Evolutionary conservation across 2,113 vertebrate genomes (phyloP).

Genomic region (Gnathonemus echidnorhynchus): DNA sequence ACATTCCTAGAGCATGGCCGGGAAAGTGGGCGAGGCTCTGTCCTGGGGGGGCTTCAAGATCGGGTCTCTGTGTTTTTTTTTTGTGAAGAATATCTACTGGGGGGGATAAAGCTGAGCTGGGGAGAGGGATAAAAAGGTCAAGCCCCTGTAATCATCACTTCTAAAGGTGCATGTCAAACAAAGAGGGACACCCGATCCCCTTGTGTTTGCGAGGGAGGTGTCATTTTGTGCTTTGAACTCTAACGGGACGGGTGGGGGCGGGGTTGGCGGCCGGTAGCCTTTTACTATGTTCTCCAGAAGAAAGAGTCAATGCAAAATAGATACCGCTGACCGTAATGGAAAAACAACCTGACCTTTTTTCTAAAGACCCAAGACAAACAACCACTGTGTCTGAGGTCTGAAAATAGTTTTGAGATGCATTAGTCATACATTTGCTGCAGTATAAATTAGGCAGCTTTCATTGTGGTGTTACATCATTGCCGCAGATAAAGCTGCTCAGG

Average conservation of each 20-base stretch:
- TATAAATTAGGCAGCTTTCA: background rate
- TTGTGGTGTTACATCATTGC: background rate
- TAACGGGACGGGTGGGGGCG: background rate
- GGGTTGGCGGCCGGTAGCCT: background rate
- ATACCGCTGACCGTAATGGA: background rate
- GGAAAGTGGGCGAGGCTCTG: background rate
- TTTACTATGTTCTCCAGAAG: background rate
- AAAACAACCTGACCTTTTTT: constrained; percentile 8
- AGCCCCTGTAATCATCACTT: constrained; percentile 9
- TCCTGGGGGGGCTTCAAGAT: background rate
- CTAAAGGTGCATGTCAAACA: constrained; percentile 5
- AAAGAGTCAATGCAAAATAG: background rate
- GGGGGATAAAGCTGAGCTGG: background rate
- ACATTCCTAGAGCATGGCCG: background rate
- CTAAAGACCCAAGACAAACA: background rate
- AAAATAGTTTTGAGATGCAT: background rate
- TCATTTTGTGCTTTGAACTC: constrained; percentile 9
- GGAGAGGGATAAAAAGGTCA: background rate
- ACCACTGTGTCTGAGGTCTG: background rate
- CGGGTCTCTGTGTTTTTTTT: background rate
- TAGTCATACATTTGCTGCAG: background rate
- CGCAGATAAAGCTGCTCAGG: background rate
- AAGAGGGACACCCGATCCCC: constrained; percentile 5
- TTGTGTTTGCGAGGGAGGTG: background rate
- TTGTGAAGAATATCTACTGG: background rate